These are phyloP conservation scores for Aromia moschata DNA, from an alignment of 2,888 invertebrate genomes.

Conservation along the genomic window DNA sequence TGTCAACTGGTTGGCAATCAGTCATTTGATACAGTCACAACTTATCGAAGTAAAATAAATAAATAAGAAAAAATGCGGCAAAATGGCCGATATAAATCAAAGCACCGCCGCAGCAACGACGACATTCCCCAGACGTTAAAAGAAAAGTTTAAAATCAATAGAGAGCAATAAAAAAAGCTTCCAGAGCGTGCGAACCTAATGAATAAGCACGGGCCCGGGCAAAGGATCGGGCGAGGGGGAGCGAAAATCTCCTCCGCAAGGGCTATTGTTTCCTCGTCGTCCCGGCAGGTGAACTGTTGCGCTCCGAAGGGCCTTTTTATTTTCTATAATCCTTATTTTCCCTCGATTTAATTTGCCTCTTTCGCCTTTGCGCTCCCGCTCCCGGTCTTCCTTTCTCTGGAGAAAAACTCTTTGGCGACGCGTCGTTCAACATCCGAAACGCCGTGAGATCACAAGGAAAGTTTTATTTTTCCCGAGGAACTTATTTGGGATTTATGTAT, in stretches of 20 bases:
- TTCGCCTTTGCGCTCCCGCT: slow-evolving; percentile 24
- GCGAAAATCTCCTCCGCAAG: slow-evolving; percentile 17
- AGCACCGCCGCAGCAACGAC: background rate
- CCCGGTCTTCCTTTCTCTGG: slow-evolving; percentile 27
- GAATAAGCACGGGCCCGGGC: slow-evolving; percentile 34
- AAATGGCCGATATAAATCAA: too few species aligned
- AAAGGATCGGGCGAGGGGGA: slow-evolving; percentile 22
- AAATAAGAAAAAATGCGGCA: too few species aligned
- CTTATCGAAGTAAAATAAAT: too few species aligned
- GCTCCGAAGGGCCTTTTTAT: slow-evolving; percentile 42
- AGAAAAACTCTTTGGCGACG: background rate
- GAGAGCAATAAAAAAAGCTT: slow-evolving; percentile 40
- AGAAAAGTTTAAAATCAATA: slow-evolving; percentile 35
- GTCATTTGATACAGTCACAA: too few species aligned
- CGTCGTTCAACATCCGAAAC: background rate
- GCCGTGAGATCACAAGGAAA: background rate
- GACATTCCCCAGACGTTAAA: slow-evolving; percentile 12
- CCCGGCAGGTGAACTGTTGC: slow-evolving; percentile 45
- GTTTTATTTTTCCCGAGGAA: background rate
- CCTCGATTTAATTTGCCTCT: slow-evolving; percentile 43
- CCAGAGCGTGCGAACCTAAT: slow-evolving; percentile 41
- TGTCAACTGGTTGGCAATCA: too few species aligned
- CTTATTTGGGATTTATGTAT: too few species aligned
- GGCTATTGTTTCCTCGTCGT: slow-evolving; percentile 22
- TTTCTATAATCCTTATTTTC: slow-evolving; percentile 49